Percentiles rank a stretch among this genome's conserved stretches.
Evolutionary conservation across 2,888 invertebrate genomes (phyloP).

Genomic region (Acanthosoma haemorrhoidale): DNA sequence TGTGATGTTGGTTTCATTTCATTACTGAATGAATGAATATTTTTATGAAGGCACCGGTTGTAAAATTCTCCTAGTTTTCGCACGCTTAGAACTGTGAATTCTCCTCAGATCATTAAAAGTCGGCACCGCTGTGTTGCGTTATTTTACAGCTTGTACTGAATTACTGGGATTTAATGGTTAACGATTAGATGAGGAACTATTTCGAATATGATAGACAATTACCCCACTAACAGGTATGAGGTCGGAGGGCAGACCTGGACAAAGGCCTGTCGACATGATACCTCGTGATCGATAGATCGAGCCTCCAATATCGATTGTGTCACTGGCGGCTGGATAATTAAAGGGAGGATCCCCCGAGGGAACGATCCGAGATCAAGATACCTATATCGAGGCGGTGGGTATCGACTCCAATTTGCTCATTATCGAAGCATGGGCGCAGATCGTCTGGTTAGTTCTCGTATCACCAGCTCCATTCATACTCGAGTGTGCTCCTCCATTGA

Average conservation of each 20-base stretch:
- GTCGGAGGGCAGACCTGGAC: neutral
- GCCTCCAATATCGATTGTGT: neutral
- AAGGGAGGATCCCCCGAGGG: neutral
- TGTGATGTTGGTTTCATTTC: too few relatives aligned
- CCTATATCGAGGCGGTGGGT: neutral
- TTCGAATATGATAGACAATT: too few relatives aligned
- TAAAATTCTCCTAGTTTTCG: too few relatives aligned
- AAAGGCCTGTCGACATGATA: neutral
- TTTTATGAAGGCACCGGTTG: too few relatives aligned
- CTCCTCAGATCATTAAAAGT: too few relatives aligned
- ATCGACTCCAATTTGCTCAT: neutral
- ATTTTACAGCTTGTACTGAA: too few relatives aligned
- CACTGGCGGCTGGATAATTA: conserved; percentile 6
- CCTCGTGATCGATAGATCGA: neutral
- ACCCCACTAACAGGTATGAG: neutral
- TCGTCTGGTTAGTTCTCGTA: neutral
- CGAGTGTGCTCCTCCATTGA: neutral
- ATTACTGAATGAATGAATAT: too few relatives aligned
- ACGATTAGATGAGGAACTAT: too few relatives aligned
- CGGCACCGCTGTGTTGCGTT: too few relatives aligned
- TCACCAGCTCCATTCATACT: conserved; percentile 3
- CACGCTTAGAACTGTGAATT: too few relatives aligned
- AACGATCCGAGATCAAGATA: conserved; percentile 3
- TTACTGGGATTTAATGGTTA: too few relatives aligned
- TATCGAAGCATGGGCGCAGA: neutral